Conservation (phyloP, 2,113 vertebrate genomes). For the Equus przewalskii region DNA sequence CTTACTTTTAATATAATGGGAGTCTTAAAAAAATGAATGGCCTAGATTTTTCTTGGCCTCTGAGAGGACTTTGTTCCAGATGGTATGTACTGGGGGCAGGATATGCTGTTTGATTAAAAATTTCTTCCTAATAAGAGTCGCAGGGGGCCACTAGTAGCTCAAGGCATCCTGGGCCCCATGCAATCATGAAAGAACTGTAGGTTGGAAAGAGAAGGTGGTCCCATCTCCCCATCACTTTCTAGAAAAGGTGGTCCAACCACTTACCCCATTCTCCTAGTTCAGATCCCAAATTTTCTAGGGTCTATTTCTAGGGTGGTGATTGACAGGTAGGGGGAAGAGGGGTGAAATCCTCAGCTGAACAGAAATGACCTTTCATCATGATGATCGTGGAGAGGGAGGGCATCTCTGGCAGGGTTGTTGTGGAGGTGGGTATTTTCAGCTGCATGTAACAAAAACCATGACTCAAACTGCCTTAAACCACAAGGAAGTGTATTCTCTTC, state of each 20-base stretch:
- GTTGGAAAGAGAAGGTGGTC: neutral
- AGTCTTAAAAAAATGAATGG: neutral
- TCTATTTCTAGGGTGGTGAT: neutral
- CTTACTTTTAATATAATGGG: neutral
- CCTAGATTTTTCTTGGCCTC: slow-evolving; percentile 6
- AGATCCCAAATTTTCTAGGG: neutral
- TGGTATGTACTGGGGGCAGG: neutral
- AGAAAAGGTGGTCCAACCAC: neutral
- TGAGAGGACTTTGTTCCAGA: neutral
- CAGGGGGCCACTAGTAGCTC: neutral
- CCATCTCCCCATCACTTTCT: neutral
- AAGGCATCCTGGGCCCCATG: neutral
- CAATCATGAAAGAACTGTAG: neutral
- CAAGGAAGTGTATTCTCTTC: neutral
- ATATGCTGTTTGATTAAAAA: neutral
- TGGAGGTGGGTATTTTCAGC: neutral
- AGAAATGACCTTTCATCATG: neutral
- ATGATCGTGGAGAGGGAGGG: fast-evolving
- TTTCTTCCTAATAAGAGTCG: neutral
- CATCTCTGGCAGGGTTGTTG: neutral
- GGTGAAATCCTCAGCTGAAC: neutral
- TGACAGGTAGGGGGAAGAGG: neutral
- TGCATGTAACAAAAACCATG: neutral
- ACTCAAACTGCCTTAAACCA: neutral
- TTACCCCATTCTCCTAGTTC: neutral